Evolutionary conservation across 2,888 invertebrate genomes (phyloP).

Genomic region (Silvanus unidentatus): DNA sequence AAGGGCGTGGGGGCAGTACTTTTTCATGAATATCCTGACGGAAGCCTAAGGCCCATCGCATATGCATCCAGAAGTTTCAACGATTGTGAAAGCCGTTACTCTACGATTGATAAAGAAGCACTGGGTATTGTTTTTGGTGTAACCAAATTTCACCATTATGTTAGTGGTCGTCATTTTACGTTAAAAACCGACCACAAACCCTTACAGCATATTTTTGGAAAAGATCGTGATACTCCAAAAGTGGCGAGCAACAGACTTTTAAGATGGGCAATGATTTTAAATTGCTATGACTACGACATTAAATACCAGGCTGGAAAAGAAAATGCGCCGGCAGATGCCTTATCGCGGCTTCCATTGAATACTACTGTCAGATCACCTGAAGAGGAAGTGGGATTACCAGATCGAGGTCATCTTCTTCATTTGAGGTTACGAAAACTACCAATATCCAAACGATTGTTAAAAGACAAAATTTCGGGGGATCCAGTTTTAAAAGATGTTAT

Average conservation of each 20-base stretch:
- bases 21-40: conserved; percentile 4
- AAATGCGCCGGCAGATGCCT: conserved; percentile 11
- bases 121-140: conserved; percentile 14
- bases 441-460: too few relatives aligned
- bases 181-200: conserved; percentile 14
- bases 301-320: conserved; percentile 9
- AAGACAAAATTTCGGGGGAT: too few relatives aligned
- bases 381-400: conserved; percentile 9
- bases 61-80: conserved; percentile 13
- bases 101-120: conserved; percentile 18
- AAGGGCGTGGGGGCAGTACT: conserved; percentile 13
- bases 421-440: too few relatives aligned
- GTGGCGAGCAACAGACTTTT: conserved; percentile 12
- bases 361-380: not conserved
- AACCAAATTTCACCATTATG: conserved; percentile 11
- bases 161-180: conserved; percentile 10
- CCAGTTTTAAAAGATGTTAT: conserved; percentile 5
- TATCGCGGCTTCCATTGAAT: conserved; percentile 8
- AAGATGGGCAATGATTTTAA: conserved; percentile 12
- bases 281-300: conserved; percentile 9
- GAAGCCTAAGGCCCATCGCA: conserved; percentile 11
- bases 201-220: conserved; percentile 11
- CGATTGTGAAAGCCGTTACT: conserved; percentile 12
- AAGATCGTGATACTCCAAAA: conserved; percentile 8
- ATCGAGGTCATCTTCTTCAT: too few relatives aligned